A percentile compares a stretch with the other conserved stretches of the same genome.
Evolutionary conservation across 2,113 vertebrate genomes (phyloP).

Genomic region (Aspiorhynchus laticeps): DNA sequence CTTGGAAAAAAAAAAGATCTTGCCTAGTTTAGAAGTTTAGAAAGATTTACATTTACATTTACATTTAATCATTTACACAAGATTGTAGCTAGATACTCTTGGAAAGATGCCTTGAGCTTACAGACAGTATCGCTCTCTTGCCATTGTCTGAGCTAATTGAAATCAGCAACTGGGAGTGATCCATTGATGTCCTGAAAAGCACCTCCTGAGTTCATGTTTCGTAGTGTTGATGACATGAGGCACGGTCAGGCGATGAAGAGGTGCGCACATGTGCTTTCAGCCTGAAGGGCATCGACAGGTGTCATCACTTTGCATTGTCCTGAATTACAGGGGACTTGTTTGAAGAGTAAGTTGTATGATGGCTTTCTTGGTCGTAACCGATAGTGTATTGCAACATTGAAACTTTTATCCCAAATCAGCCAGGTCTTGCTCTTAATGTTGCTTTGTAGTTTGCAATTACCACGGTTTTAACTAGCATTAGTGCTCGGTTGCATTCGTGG

Average conservation of each 20-base stretch:
- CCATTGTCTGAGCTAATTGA: constrained; percentile 38
- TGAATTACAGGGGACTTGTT: constrained; percentile 35
- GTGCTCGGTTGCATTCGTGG: neutral
- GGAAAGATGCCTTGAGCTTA: constrained; percentile 15
- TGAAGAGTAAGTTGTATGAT: constrained; percentile 29
- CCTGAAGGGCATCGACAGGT: constrained; percentile 34
- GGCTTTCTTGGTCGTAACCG: constrained; percentile 17
- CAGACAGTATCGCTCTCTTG: constrained; percentile 30
- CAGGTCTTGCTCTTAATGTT: neutral
- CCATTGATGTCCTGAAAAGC: constrained; percentile 31
- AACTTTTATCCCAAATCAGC: neutral
- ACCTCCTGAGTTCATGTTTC: constrained; percentile 36
- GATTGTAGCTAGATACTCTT: neutral
- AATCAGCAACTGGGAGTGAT: constrained; percentile 28
- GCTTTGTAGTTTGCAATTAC: neutral
- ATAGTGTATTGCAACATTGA: constrained; percentile 34
- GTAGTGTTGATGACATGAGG: constrained; percentile 31
- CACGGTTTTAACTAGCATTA: neutral
- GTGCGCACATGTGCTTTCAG: constrained; percentile 16
- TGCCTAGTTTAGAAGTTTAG: neutral
- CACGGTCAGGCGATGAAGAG: constrained; percentile 6
- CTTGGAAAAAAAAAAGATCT: neutral
- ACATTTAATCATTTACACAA: no score
- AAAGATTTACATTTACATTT: no score
- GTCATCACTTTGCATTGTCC: constrained; percentile 40